phyloP scores from a whole-genome alignment of 2,888 invertebrate species.

The Alviniconcha strummeri region DNA sequence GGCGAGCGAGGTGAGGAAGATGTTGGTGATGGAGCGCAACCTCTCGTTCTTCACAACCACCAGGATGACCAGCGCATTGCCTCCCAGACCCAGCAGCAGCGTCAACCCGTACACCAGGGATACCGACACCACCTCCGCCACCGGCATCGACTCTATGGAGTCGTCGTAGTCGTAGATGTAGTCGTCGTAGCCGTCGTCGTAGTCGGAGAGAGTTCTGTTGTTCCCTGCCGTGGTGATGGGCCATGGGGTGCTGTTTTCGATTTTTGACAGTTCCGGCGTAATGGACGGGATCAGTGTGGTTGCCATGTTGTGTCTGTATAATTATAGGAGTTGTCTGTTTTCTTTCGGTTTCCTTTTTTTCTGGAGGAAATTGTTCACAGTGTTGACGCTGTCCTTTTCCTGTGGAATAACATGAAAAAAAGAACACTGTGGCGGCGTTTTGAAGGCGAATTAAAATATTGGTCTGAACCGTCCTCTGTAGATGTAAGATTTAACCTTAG shows the following conservation, averaged over 20 bases:
- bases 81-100: conserved; percentile 35
- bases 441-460: too few species aligned
- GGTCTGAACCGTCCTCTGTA: too few species aligned
- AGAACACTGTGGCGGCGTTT: too few species aligned
- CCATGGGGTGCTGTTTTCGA: conserved; percentile 11
- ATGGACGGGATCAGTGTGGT: not conserved
- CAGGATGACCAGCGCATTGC: conserved; percentile 35
- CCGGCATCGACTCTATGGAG: conserved; percentile 14
- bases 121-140: conserved; percentile 37
- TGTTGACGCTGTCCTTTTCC: too few species aligned
- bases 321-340: not conserved
- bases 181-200: conserved; percentile 16
- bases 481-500: too few species aligned
- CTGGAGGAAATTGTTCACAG: too few species aligned
- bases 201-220: not conserved
- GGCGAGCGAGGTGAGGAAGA: conserved; percentile 40
- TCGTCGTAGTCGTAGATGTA: conserved; percentile 34
- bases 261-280: not conserved
- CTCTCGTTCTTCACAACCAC: conserved; percentile 38
- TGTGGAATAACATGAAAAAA: too few species aligned
- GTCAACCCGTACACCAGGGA: conserved; percentile 40
- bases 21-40: conserved; percentile 40
- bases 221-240: not conserved
- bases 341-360: too few species aligned
- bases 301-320: not conserved